These are phyloP conservation scores for Solea solea DNA, from an alignment of 2,113 vertebrate genomes.

Conservation along the genomic window DNA sequence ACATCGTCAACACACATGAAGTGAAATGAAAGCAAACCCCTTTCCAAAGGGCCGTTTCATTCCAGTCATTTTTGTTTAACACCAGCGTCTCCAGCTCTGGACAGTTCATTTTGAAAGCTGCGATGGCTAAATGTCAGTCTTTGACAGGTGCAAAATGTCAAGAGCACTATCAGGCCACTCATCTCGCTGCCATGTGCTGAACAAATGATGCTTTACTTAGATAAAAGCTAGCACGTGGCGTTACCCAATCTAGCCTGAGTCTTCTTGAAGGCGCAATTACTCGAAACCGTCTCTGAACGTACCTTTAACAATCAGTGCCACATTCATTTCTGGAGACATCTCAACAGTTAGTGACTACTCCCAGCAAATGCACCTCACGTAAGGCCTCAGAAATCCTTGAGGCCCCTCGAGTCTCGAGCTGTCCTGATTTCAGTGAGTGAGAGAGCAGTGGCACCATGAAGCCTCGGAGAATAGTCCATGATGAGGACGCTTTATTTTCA, in stretches of 20 bases:
- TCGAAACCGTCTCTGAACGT: constrained; percentile 43
- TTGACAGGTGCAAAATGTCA: constrained; percentile 51
- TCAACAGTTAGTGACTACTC: constrained; percentile 36
- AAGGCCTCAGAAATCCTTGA: constrained; percentile 38
- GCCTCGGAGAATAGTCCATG: constrained; percentile 64
- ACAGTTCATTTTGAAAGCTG: constrained; percentile 15
- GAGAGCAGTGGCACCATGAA: constrained; percentile 30
- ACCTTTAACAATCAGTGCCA: constrained; percentile 59
- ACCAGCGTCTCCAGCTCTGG: background rate
- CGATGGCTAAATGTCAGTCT: constrained; percentile 46
- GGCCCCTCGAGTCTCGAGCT: constrained; percentile 48
- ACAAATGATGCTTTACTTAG: constrained; percentile 18
- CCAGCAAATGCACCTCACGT: constrained; percentile 49
- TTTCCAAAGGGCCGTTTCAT: background rate
- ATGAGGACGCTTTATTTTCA: constrained; percentile 57
- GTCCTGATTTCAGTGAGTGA: constrained; percentile 59
- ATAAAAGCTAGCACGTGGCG: constrained; percentile 34
- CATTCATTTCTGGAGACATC: constrained; percentile 50
- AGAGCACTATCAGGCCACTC: constrained; percentile 23
- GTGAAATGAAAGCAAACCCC: background rate
- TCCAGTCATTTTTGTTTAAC: constrained; percentile 3
- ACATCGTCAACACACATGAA: too few relatives aligned
- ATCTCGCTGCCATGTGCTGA: constrained; percentile 34
- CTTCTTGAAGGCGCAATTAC: constrained; percentile 28
- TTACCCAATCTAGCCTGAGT: background rate